Percentiles rank a stretch among this genome's conserved stretches.
These are phyloP conservation scores for Drosophila subquinaria DNA, from an alignment of 2,888 invertebrate species.

Conservation along the genomic window DNA sequence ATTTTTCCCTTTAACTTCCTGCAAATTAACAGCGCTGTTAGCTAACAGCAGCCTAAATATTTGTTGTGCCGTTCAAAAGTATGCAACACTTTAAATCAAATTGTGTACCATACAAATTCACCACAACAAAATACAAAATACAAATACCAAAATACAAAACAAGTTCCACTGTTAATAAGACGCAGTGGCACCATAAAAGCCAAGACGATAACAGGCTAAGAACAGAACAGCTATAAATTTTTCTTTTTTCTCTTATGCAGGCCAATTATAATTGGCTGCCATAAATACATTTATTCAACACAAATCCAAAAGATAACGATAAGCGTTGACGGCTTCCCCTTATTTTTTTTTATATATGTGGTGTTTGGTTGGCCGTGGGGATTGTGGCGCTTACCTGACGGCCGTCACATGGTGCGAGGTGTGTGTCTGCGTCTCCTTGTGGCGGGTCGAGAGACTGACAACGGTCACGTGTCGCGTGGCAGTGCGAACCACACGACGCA, in stretches of 20 bases:
- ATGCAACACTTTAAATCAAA: constrained; percentile 29
- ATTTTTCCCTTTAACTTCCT: neutral
- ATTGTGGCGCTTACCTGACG: constrained; percentile 84
- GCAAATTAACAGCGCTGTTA: constrained; percentile 10
- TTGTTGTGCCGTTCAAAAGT: constrained; percentile 16
- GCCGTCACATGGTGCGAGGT: constrained; percentile 86
- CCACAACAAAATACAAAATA: constrained; percentile 1
- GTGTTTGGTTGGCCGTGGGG: neutral
- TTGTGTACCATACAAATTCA: neutral
- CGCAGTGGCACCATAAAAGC: constrained; percentile 7
- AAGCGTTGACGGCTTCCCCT: constrained; percentile 26
- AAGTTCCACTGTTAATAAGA: constrained; percentile 22
- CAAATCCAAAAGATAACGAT: constrained; percentile 33
- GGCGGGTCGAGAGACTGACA: constrained; percentile 85
- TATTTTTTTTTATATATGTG: neutral
- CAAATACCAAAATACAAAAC: constrained; percentile 12
- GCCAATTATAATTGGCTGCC: constrained; percentile 10
- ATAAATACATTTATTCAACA: constrained; percentile 18
- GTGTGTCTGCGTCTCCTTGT: constrained; percentile 85
- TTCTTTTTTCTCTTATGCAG: constrained; percentile 14
- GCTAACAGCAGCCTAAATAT: constrained; percentile 11
- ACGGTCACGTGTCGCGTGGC: constrained; percentile 86
- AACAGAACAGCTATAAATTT: neutral
- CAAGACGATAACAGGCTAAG: constrained; percentile 13
- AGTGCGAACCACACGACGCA: constrained; percentile 85